Percentiles rank a stretch among this genome's conserved stretches.
Evolutionary conservation across 2,888 invertebrate genomes (phyloP).

Genomic region (Xylocampa areola): DNA sequence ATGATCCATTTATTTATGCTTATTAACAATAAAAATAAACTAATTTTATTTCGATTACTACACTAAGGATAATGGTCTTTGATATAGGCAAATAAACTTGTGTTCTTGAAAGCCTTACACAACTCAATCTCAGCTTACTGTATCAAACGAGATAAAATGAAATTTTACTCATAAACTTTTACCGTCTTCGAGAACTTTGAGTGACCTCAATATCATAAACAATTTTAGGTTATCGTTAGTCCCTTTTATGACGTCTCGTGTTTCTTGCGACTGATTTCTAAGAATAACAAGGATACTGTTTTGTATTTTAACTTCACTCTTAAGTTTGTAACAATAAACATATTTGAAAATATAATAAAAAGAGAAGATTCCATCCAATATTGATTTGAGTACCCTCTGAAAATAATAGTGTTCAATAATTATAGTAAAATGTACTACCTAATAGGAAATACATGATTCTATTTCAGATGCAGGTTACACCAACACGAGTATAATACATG

Average conservation of each 20-base stretch:
- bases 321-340: too few relatives aligned
- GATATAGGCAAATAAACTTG: background rate
- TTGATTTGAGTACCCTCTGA: too few relatives aligned
- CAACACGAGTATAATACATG: constrained; percentile 2
- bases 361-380: too few relatives aligned
- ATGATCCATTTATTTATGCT: too few relatives aligned
- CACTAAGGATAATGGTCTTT: too few relatives aligned
- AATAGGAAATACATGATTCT: background rate
- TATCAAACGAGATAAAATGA: background rate
- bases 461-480: constrained; percentile 2
- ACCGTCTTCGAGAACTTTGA: constrained; percentile 13
- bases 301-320: too few relatives aligned
- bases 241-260: background rate
- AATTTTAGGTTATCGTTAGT: background rate
- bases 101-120: background rate
- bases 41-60: too few relatives aligned
- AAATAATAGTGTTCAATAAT: too few relatives aligned
- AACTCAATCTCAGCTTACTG: constrained; percentile 3
- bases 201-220: background rate
- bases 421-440: background rate
- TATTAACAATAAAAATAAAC: too few relatives aligned
- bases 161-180: background rate
- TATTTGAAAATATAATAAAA: too few relatives aligned
- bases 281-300: background rate
- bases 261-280: constrained; percentile 9